Percentiles rank a stretch among this genome's conserved stretches.
These are phyloP conservation scores for Onychostruthus taczanowskii DNA, from an alignment of 2,113 vertebrate genomes.

Conservation along the genomic window DNA sequence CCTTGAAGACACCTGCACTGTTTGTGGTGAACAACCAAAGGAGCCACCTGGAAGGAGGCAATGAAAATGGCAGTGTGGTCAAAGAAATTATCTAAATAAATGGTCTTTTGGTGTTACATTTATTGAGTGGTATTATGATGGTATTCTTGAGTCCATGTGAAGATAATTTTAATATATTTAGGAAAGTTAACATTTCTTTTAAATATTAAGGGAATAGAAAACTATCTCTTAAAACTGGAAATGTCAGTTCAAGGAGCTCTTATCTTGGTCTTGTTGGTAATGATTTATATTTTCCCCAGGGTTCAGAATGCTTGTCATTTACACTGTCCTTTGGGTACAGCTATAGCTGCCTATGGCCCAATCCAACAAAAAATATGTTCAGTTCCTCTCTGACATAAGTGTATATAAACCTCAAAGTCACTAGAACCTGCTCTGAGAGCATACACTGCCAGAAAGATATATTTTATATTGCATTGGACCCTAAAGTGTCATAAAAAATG, in stretches of 20 bases:
- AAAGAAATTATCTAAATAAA: not conserved
- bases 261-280: conserved; percentile 20
- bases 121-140: not conserved
- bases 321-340: conserved; percentile 1
- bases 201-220: not conserved
- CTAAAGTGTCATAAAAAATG: conserved; percentile 75
- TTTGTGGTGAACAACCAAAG: not conserved
- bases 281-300: conserved; percentile 49
- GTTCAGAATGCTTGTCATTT: not conserved
- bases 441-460: not conserved
- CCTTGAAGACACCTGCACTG: accelerated
- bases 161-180: not conserved
- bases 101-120: not conserved
- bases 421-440: conserved; percentile 13
- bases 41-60: not conserved
- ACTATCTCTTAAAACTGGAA: not conserved
- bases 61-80: not conserved
- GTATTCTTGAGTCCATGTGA: not conserved
- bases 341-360: conserved; percentile 43
- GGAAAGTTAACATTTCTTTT: not conserved
- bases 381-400: not conserved
- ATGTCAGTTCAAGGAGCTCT: conserved; percentile 3
- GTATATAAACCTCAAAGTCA: conserved; percentile 38
- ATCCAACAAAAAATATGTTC: conserved; percentile 64
- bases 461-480: conserved; percentile 62